phyloP scores from a whole-genome alignment of 64 coral and sea anemone species.

The Montipora cactus region DNA sequence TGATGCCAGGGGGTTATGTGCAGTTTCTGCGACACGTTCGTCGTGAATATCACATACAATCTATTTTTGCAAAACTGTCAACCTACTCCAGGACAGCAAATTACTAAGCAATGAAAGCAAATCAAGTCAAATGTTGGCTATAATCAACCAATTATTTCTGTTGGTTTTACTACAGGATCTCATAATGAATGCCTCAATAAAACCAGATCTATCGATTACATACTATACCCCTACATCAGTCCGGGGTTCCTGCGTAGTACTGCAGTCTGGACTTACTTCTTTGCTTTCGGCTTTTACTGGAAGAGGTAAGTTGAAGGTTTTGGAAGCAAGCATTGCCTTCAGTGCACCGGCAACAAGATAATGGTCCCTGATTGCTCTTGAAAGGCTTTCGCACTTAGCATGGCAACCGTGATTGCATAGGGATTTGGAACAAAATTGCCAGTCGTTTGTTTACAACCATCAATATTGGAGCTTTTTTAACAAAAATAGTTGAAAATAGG shows the following conservation, averaged over 20 bases:
- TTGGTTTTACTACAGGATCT: no score
- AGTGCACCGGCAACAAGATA: conserved; percentile 16
- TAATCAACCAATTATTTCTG: no score
- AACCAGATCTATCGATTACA: no score
- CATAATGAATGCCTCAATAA: no score
- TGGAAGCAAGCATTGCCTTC: conserved; percentile 18
- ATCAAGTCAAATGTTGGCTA: no score
- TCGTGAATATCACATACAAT: no score
- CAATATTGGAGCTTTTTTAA: not conserved
- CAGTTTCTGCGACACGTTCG: no score
- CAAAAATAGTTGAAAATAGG: not conserved
- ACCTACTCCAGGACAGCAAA: no score
- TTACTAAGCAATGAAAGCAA: no score
- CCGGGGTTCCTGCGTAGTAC: not conserved
- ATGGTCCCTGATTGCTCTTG: conserved; percentile 42
- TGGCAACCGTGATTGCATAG: conserved; percentile 3
- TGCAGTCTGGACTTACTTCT: not conserved
- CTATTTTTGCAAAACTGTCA: no score
- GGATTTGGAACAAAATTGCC: not conserved
- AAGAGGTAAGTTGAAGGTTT: conserved; percentile 24
- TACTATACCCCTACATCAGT: no score
- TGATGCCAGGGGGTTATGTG: no score
- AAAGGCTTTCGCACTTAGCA: conserved; percentile 47
- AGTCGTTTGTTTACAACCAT: not conserved
- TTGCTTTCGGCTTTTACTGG: not conserved